Conservation (phyloP, 2,113 vertebrate species). For the Carassius carassius region DNA sequence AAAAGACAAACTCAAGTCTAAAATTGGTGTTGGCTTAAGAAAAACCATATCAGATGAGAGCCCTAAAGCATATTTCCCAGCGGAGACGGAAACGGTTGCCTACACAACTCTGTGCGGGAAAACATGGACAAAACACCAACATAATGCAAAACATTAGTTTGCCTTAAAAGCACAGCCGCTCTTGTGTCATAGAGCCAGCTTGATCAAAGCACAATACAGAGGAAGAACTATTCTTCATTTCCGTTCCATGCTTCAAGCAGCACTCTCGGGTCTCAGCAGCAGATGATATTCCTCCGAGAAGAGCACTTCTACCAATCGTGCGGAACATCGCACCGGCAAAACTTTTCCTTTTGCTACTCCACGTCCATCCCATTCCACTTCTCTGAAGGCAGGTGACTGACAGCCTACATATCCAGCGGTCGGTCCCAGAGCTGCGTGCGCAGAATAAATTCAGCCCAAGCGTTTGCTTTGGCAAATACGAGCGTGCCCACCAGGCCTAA, state of each 20-base stretch:
- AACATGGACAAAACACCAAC: neutral
- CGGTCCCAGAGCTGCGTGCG: neutral
- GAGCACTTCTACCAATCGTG: slow-evolving; percentile 9
- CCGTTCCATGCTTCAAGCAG: neutral
- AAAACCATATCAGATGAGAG: neutral
- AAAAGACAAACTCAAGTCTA: neutral
- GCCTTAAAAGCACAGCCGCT: neutral
- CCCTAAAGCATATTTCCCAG: neutral
- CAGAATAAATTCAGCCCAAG: slow-evolving; percentile 5
- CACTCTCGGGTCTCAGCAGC: neutral
- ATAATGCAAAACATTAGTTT: neutral
- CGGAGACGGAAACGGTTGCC: neutral
- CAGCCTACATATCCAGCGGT: neutral
- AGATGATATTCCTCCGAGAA: neutral
- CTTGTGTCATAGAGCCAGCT: neutral
- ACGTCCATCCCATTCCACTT: neutral
- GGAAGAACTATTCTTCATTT: slow-evolving; percentile 19
- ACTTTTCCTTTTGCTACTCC: neutral
- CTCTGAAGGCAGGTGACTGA: slow-evolving; percentile 3
- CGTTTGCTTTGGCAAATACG: slow-evolving; percentile 8
- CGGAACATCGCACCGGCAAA: neutral
- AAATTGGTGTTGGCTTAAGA: slow-evolving; percentile 2
- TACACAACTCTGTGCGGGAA: neutral
- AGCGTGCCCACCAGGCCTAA: slow-evolving; percentile 15
- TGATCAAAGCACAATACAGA: slow-evolving; percentile 3